Evolutionary conservation across 2,113 vertebrate genomes (phyloP), one percentile per base, ranked within the genome.

Genomic region (Hemichromis elongatus): DNA sequence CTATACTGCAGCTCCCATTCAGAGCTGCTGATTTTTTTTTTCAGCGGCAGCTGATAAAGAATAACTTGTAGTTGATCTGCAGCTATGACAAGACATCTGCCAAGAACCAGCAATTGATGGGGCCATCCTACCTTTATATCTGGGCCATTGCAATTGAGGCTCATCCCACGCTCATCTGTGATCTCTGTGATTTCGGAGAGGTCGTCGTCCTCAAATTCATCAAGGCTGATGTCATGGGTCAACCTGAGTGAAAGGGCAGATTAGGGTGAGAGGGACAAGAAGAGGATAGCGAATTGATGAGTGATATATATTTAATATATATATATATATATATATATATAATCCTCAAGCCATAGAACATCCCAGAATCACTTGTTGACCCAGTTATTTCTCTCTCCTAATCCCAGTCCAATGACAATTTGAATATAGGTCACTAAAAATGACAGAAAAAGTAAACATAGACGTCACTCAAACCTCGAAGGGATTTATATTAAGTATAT

Each of bases 171-270:
- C 92, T 99, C 98, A 0, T 99, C 98, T 0, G 97, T 97, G 96
- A 99, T 99, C 92, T 97, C 96, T 6, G 96, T 97, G 84, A 97
- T 96, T 96, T 99, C 98, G 0, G 98, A 99, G 91, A 99, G 97
- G 94, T 99, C 98, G 91, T 99, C 98, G 96, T 99, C 98, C 89
- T 99, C 98, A 95, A 99, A 99, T 92, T 98, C 98, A 91, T 99
- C 98, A 55, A 99, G 96, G 90, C 98, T 99, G 94, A 99, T 99
- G 95, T 99, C 98, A 12, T 99, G 98, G 90, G 98, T 99, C 95
- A 99, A 96, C 98, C 98, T 99, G 93, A 54, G 53, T 61, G 87
- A 90, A 12, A 56, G 55, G 70, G 21, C 33, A 55, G 77, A 83
- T 84, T 55, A 68, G 12, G 52, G 52, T 13, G 45, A 87, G 47